A percentile compares a stretch with the other conserved stretches of the same genome.
phyloP scores from a whole-genome alignment of 2,888 invertebrate genomes.

The Cataglyphis altisquamis region DNA sequence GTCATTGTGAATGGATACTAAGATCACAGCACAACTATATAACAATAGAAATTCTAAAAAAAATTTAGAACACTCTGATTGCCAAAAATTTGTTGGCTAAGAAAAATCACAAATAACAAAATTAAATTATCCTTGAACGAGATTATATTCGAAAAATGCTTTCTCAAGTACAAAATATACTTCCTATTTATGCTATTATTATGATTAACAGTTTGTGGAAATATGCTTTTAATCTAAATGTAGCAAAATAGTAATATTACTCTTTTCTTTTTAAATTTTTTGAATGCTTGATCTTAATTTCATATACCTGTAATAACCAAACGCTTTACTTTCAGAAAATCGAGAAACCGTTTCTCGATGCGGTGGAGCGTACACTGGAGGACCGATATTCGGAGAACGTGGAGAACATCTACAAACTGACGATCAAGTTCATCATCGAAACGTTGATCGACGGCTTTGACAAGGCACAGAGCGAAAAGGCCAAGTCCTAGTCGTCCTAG shows the following conservation, averaged over 20 bases:
- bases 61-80: no score
- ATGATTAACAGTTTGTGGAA: not conserved
- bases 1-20: constrained; percentile 25
- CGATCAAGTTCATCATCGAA: constrained; percentile 95
- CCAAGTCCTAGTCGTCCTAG: constrained; percentile 76
- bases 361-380: constrained; percentile 94
- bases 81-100: not conserved
- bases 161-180: not conserved
- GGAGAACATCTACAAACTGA: constrained; percentile 94
- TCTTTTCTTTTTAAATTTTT: not conserved
- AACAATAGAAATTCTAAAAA: not conserved
- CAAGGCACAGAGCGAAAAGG: constrained; percentile 79
- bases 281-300: not conserved
- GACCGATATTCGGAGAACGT: constrained; percentile 96
- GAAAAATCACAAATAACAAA: not conserved
- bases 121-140: not conserved
- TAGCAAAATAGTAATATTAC: not conserved
- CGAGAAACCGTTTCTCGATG: constrained; percentile 94
- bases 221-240: not conserved
- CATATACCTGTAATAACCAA: not conserved
- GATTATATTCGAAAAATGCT: not conserved
- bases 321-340: constrained; percentile 91
- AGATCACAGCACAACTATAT: constrained; percentile 17
- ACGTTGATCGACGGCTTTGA: constrained; percentile 94
- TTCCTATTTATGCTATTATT: not conserved